Evolutionary conservation across 2,113 vertebrate species (phyloP), one percentile per base, ranked within the genome.

Genomic region (Columbina picui): DNA sequence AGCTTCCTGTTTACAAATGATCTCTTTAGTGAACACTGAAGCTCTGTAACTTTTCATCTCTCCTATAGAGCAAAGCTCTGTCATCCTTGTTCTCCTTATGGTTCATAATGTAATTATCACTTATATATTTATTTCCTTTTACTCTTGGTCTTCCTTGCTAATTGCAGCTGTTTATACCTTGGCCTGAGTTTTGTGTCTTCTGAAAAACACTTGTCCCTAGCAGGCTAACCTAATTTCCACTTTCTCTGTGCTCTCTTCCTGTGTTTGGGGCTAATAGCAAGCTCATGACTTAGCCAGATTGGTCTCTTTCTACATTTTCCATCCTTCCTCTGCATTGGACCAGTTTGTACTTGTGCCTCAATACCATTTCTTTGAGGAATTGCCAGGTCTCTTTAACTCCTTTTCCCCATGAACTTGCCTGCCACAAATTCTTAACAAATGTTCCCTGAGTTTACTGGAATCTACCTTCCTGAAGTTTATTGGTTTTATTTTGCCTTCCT

Each of bases 331-430:
- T 93, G 70, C 75, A 69, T 56, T 90, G 71, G 95, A 59, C 85
- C 92, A 80, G 88, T 90, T 93, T 97, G 95, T 96, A 75, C 75
- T 94, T 97, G 88, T 85, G 61, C 57, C 70, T 97, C 92, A 96
- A 91, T 87, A 94, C 89, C 56, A 85, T 88, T 93, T 93, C 92
- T 96, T 95, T 96, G 94, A 96, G 82, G 92, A 96, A 90, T 45
- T 96, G 96, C 95, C 94, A 95, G 90, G 70, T 77, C 75, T 86
- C 63, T 95, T 77, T 68, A 94, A 93, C 56, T 87, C 49, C 75
- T 90, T 92, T 92, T 76, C 70, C 75, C 57, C 67, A 83, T 76
- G 94, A 94, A 80, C 79, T 80, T 83, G 88, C 55, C 53, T 90
- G 26, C 85, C 75, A 82, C 91, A 96, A 93, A 91, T 93, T 87